A percentile compares a stretch with the other conserved stretches of the same genome.
These are phyloP conservation scores for Amphiprion percula DNA, from an alignment of 2,113 vertebrate genomes.

Conservation along the genomic window DNA sequence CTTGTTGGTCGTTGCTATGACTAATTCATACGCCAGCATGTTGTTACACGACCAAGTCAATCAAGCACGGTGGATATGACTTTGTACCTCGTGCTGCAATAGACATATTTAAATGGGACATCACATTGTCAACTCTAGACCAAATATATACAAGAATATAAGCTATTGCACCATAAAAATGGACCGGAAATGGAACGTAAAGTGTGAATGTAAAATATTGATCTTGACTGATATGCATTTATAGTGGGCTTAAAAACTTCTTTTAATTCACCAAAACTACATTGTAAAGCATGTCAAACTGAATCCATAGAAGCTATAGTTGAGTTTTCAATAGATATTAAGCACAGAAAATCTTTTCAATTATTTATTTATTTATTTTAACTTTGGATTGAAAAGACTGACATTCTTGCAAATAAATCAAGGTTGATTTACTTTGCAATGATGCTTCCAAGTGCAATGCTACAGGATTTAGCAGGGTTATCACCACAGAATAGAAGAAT, in stretches of 20 bases:
- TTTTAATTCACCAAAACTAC: too few relatives aligned
- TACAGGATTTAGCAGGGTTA: not conserved
- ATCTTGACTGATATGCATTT: too few relatives aligned
- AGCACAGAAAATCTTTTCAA: not conserved
- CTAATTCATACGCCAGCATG: conserved; percentile 70
- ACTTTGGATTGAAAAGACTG: not conserved
- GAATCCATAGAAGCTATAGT: too few relatives aligned
- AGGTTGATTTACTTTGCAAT: too few relatives aligned
- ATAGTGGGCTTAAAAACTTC: too few relatives aligned
- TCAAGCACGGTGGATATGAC: conserved; percentile 20
- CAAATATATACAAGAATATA: not conserved
- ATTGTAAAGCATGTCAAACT: too few relatives aligned
- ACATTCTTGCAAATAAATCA: not conserved
- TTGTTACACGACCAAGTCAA: conserved; percentile 47
- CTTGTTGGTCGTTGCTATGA: conserved; percentile 44
- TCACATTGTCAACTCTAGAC: not conserved
- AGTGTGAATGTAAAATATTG: too few relatives aligned
- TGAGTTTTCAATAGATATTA: not conserved
- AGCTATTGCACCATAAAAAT: too few relatives aligned
- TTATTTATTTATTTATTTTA: too few relatives aligned
- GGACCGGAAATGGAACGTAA: too few relatives aligned
- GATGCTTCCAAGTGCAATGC: not conserved
- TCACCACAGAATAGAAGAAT: not conserved
- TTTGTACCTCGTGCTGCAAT: conserved; percentile 6
- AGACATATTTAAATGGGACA: conserved; percentile 36